A percentile compares a stretch with the other conserved stretches of the same genome.
phyloP scores from a whole-genome alignment of 2,113 vertebrate species.

The Morone saxatilis region DNA sequence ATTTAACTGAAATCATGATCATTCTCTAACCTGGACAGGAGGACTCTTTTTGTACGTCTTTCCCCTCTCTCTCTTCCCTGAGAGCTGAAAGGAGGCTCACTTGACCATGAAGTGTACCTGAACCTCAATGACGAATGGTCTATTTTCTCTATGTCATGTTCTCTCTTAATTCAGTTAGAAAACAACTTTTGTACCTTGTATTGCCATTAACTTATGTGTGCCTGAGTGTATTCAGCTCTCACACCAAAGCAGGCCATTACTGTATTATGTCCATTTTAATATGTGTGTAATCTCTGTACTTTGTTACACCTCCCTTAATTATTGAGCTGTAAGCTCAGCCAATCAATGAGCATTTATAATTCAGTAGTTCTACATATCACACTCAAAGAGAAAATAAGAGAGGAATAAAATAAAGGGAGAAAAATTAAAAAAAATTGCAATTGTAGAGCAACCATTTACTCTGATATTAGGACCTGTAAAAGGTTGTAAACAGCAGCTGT shows the following conservation, averaged over 20 bases:
- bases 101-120: background rate
- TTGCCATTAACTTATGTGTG: background rate
- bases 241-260: background rate
- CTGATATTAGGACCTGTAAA: background rate
- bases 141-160: background rate
- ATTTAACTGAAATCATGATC: too few species aligned
- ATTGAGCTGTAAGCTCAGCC: conserved; percentile 6
- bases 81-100: background rate
- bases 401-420: background rate
- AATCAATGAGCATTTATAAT: conserved; percentile 32
- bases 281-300: conserved; percentile 19
- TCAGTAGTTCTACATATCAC: conserved; percentile 22
- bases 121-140: background rate
- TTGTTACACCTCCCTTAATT: conserved; percentile 18
- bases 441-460: background rate
- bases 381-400: background rate
- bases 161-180: background rate
- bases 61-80: background rate
- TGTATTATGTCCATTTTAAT: background rate
- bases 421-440: background rate
- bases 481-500: background rate
- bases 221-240: background rate
- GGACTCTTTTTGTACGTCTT: background rate
- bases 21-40: too few species aligned
- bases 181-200: background rate